Evolutionary conservation across 2,888 invertebrate genomes (phyloP), one percentile per base, ranked within the genome.

Genomic region (Caenorhabditis drosophilae): DNA sequence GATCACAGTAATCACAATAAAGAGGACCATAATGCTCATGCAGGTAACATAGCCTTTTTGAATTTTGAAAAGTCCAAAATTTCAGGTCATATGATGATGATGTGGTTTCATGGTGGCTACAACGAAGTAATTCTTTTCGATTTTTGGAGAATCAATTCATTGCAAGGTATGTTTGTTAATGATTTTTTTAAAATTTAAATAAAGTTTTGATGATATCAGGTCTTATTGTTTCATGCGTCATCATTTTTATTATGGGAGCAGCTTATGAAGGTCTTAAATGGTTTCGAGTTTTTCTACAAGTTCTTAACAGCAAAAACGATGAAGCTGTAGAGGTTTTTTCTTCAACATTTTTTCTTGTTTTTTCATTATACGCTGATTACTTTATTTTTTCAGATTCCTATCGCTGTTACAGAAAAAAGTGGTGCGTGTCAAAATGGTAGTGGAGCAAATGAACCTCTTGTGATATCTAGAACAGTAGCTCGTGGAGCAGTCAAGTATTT

Each of bases 201-300:
- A n/a, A n/a, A n/a, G n/a, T n/a, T n/a, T n/a, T n/a, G n/a, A n/a
- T n/a, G n/a, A n/a, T n/a, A n/a, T n/a, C 53, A 81, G 84, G 81
- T 1, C 88, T 97, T 76, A 85, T 95, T 57, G 91, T 91, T 36
- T 94, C 96, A 4, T 93, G 94, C 88, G 86, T 94, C 69, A 91
- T 90, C 46, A 91, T 97, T 79, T 92, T 95, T 84, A 86, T 93
- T 66, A 89, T 96, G 89, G 94, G 94, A 6, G 89, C 93, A 49
- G 86, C 94, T 26, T 97, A 97, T 85, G 97, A 98, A 87, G 95
- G 93, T 0, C 88, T 98, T 2, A 97, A 96, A 87, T 93, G 92
- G 48, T 48, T 56, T 25, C 42, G 52, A 15, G 38, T 56, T 0
- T 48, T 48, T 26, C 22, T 62, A 7, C 47, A 47, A 47, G 25